phyloP scores from a whole-genome alignment of 2,113 vertebrate species.

The Sprattus sprattus region DNA sequence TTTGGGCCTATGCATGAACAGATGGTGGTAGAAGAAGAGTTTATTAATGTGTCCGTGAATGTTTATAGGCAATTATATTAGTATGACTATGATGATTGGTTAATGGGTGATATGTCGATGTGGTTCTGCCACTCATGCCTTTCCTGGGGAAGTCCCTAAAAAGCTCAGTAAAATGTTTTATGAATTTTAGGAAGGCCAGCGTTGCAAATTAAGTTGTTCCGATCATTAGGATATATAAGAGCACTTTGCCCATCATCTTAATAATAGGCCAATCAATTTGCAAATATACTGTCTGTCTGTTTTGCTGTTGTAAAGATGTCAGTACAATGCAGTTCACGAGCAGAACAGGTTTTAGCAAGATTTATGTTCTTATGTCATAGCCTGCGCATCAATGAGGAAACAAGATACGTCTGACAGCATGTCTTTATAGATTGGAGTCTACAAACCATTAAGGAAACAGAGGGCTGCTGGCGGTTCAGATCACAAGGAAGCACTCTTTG shows the following conservation, averaged over 20 bases:
- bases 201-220: background rate
- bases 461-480: slow-evolving; percentile 54
- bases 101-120: background rate
- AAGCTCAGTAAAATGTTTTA: background rate
- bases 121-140: background rate
- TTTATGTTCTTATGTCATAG: background rate
- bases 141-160: background rate
- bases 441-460: slow-evolving; percentile 2
- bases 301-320: no score
- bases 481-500: slow-evolving; percentile 61
- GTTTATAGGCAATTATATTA: background rate
- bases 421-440: background rate
- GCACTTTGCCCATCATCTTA: background rate
- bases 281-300: no score
- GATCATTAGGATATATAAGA: background rate
- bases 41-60: background rate
- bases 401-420: background rate
- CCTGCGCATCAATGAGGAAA: background rate
- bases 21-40: background rate
- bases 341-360: background rate
- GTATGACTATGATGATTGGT: background rate
- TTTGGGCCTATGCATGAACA: background rate
- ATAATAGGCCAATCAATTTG: background rate
- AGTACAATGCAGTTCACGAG: background rate
- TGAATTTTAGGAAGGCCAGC: background rate